Conservation (phyloP, 2,888 invertebrate species). For the Altica lythri region DNA sequence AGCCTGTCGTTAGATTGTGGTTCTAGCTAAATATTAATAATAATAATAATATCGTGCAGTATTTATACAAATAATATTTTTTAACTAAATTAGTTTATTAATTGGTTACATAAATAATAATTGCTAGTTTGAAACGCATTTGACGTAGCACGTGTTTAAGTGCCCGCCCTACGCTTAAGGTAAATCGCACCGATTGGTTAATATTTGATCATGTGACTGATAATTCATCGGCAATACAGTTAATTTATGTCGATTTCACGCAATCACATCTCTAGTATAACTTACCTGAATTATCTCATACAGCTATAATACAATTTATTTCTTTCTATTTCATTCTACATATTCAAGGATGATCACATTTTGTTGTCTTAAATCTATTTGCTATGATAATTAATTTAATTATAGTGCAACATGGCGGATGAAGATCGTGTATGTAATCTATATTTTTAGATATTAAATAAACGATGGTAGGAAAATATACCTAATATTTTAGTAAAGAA, state of each 20-base stretch:
- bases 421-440: constrained; percentile 8
- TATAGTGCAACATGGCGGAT: constrained; percentile 6
- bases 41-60: too few relatives aligned
- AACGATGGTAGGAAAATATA: too few relatives aligned
- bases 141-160: constrained; percentile 1
- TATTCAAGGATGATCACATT: constrained; percentile 17
- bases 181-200: constrained; percentile 21
- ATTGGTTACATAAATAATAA: too few relatives aligned
- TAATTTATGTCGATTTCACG: constrained; percentile 44
- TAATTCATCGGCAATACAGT: constrained; percentile 38
- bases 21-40: too few relatives aligned
- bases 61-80: too few relatives aligned
- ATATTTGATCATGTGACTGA: constrained; percentile 33
- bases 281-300: constrained; percentile 29
- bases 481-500: too few relatives aligned
- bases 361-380: constrained; percentile 16
- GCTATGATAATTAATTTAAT: constrained; percentile 22
- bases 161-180: constrained; percentile 5
- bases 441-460: constrained; percentile 13
- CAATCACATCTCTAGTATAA: constrained; percentile 39
- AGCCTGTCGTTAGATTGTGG: too few relatives aligned
- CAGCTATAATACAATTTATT: constrained; percentile 30
- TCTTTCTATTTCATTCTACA: constrained; percentile 11
- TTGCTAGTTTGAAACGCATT: too few relatives aligned
- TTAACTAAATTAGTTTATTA: too few relatives aligned